Base-by-base conservation (phyloP, 2,888 invertebrate genomes). In the Melanophora roralis region DNA sequence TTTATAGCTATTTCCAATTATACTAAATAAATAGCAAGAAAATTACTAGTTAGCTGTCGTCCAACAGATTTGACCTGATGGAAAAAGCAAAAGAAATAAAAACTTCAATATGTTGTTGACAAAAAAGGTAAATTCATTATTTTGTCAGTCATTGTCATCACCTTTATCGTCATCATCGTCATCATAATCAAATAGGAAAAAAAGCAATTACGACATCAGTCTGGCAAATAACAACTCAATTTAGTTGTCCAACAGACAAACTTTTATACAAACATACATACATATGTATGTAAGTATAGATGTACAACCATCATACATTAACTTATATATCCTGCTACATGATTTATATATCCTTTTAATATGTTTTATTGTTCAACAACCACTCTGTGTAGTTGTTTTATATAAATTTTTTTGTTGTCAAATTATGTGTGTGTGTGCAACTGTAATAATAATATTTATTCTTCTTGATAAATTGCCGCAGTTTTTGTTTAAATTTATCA, bases 51-150 rank as follows among this genome's bases (percentile, higher is more conserved):
- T 38, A 68, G 34, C 57, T 65, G 21, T n/a, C n/a, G n/a, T 59
- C 16, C 67, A n/a, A 38, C 45, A 47, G 62, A 38, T 69, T 49
- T 69, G 69, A 67, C 47, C 62, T 34, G 51, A 14, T n/a, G 36
- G 12, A 32, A 45, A 40, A 49, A 19, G 1, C 3, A 55, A 21
- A 49, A 49, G 12, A 1, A 49, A 32, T 14, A 36, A 23, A 4
- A 36, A 38, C 14, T 57, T 23, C 21, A 51, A 51, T 49, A 21
- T 74, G 21, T 69, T 72, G 57, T 80, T 80, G 72, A 68, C 72
- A 76, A 76, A 76, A 80, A n/a, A n/a, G 72, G 72, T 76, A 80
- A 80, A 80, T 72, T 80, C 80, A 80, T 80, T 76, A 74, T 51
- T 53, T 69, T 80, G 76, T 73, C 80, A 76, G 64, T 69, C 80